Evolutionary conservation across 2,797 vertebrate species (phyloP).

Genomic region (Thunnus albacares): DNA sequence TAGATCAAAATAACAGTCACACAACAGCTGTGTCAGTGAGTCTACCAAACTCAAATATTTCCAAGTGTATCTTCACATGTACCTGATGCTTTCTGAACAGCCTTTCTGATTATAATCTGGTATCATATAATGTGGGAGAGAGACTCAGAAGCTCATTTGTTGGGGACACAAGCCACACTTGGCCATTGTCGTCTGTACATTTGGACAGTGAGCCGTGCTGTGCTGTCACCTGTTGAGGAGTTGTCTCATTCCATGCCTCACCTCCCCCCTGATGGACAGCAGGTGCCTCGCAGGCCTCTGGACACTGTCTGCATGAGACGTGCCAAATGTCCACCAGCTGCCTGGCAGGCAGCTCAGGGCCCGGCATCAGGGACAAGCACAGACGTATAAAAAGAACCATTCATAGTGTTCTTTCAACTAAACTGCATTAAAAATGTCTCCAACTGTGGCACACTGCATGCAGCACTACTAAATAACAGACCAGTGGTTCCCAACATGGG

Average conservation of each 20-base stretch:
- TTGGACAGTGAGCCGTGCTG: constrained; percentile 49
- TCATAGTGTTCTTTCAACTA: constrained; percentile 23
- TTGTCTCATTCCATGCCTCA: constrained; percentile 72
- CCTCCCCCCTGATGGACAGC: constrained; percentile 75
- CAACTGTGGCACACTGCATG: constrained; percentile 6
- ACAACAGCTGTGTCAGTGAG: constrained; percentile 67
- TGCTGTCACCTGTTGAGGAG: constrained; percentile 76
- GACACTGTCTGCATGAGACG: constrained; percentile 63
- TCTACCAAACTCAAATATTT: constrained; percentile 38
- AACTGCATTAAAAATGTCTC: constrained; percentile 12
- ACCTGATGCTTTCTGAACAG: constrained; percentile 51
- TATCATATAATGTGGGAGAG: constrained; percentile 31
- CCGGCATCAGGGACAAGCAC: constrained; percentile 47
- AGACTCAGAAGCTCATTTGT: constrained; percentile 31
- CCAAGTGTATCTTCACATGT: constrained; percentile 19
- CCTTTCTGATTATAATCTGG: constrained; percentile 36
- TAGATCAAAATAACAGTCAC: constrained; percentile 59
- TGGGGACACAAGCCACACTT: constrained; percentile 35
- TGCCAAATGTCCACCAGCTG: constrained; percentile 82
- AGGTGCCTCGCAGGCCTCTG: constrained; percentile 74
- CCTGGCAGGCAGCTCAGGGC: constrained; percentile 56
- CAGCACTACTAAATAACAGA: background rate
- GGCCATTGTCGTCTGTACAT: constrained; percentile 53
- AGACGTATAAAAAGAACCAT: constrained; percentile 45
- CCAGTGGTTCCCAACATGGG: background rate